Base-by-base conservation (phyloP, 2,888 invertebrate species). In the Drymonia ruficornis region DNA sequence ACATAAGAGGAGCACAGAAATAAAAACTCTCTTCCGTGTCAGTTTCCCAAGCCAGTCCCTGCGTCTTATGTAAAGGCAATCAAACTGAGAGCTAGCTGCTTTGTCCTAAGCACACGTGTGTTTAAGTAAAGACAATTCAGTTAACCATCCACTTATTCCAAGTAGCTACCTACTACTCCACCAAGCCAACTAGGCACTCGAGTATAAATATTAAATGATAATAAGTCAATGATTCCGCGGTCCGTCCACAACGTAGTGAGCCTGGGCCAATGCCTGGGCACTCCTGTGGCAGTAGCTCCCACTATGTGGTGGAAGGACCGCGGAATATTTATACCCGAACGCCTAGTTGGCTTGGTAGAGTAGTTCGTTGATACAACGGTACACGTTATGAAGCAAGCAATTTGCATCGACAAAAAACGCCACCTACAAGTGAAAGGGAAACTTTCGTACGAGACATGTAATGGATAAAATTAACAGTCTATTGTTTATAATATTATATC, bases 361-460 rank as follows among this genome's bases (percentile, higher is more conserved):
- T n/a, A n/a, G n/a, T n/a, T n/a, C n/a, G 49, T 54, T 42, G 19
- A 45, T 52, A n/a, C 11, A 64, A 66, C 53, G 60, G 63, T 42
- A 57, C 53, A 16, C n/a, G 55, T 29, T 56, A 53, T 28, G 28
- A 40, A 49, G 29, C 19, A 52, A 50, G 48, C 18, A 42, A 56
- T 58, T 50, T 34, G 46, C 40, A 36, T 15, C 18, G 46, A 46
- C 47, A 50, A 52, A 63, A 59, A 55, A 49, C n/a, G 40, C n/a
- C 31, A 34, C 45, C 49, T 28, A 52, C 50, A 49, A 67, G 65
- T 60, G 59, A 65, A 67, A 67, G 63, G 54, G 13, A 59, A 46
- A 60, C 55, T 63, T 63, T 58, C 65, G 29, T 51, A 44, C 19
- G 16, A 49, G 16, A 42, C 45, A 38, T 59, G 55, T 51, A 56